phyloP scores from a whole-genome alignment of 1,140 invertebrate genomes.

The Scylla paramamosain region DNA sequence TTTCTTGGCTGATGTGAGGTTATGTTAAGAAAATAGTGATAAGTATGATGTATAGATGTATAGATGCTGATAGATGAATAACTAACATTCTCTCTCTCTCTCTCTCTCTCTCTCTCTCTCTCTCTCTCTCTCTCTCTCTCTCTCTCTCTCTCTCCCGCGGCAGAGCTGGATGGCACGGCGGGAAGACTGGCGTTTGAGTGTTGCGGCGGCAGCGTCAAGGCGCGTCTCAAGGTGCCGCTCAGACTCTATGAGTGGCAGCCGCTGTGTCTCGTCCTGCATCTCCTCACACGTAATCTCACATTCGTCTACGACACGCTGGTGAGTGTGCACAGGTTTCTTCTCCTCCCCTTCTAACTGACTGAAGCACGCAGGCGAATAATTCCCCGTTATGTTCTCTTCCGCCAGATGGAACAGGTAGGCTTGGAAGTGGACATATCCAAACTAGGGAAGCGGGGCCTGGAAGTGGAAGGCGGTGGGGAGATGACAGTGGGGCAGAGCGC shows the following conservation, averaged over 20 bases:
- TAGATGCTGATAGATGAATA: too few species aligned
- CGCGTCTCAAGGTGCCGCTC: background rate
- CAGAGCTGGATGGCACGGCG: background rate
- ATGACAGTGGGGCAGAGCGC: conserved; percentile 38
- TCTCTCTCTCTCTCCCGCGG: background rate
- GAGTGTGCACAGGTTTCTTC: background rate
- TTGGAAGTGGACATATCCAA: background rate
- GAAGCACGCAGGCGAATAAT: background rate
- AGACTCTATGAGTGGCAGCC: background rate
- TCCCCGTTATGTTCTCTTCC: background rate
- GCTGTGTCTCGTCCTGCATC: background rate
- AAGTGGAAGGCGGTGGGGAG: background rate
- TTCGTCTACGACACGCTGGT: background rate
- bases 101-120: background rate
- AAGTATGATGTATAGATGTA: too few species aligned
- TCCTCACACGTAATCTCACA: background rate
- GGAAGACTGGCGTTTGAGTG: background rate
- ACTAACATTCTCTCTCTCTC: background rate
- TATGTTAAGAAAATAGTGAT: too few species aligned
- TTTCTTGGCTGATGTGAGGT: too few species aligned
- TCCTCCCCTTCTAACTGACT: background rate
- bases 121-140: background rate
- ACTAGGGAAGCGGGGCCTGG: background rate
- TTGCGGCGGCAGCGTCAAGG: background rate
- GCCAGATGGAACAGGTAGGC: background rate